Base-by-base conservation (phyloP, 2,888 invertebrate species). In the Minunthozetes semirufus region DNA sequence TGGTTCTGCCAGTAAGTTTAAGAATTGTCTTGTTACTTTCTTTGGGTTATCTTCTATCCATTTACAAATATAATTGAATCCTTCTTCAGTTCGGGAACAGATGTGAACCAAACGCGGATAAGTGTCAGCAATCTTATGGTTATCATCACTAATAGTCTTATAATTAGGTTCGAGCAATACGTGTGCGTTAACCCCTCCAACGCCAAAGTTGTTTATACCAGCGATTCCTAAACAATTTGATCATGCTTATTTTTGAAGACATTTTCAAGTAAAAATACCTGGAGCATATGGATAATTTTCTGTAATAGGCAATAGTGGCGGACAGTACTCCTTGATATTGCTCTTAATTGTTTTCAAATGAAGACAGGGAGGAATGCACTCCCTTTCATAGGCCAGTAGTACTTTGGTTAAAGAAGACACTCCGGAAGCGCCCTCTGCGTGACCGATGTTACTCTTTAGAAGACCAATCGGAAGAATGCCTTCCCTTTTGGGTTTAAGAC, bases 401-500 rank as follows among this genome's bases (percentile, higher is more conserved):
- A 85, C 82, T 78, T 84, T 84, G 25, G 76, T 61, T 1, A 76
- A 11, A 0, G 76, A 77, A 25, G 71, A 9, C 19, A 77, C 33
- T 0, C 77, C 72, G 46, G 78, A 77, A 15, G 78, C 74, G 2
- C 76, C 93, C 84, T 99, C 98, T 3, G 96, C 90, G 83, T 99
- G 98, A 0, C 98, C 98, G 94, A 98, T 96, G 84, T 98, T 99
- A 29, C 95, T 95, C 83, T 98, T 98, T 0, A 97, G 93, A 0
- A 97, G 96, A n/a, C 98, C 98, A 80, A 99, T 89, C 63, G 95
- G 84, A 66, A 99, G 86, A 8, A 96, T 94, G 38, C 84, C 84
- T 76, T 86, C 85, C 63, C 94, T 88, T 78, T 89, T 89, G 25
- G 56, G 25, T 82, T 89, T 88, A 1, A 89, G 8, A n/a, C 74